phyloP scores from a whole-genome alignment of 2,113 vertebrate species.

The Crocuta crocuta region DNA sequence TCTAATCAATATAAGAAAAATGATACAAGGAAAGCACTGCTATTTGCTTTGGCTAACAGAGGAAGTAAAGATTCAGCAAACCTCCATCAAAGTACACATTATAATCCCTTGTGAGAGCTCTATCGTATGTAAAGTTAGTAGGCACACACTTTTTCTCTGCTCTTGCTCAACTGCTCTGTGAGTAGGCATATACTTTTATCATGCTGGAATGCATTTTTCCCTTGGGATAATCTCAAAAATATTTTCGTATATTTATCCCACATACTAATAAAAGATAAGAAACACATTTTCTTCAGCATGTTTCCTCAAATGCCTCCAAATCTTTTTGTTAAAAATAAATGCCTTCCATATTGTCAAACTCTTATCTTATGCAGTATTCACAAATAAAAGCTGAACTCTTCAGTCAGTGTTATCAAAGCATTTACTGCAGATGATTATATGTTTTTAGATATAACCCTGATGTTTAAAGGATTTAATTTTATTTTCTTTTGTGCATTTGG shows the following conservation, averaged over 20 bases:
- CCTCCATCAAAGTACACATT: neutral
- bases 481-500: slow-evolving; percentile 40
- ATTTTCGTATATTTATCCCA: slow-evolving; percentile 64
- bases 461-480: neutral
- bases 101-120: slow-evolving; percentile 57
- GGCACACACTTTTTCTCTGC: slow-evolving; percentile 63
- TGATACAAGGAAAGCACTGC: neutral
- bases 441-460: slow-evolving; percentile 17
- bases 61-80: neutral
- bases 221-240: slow-evolving; percentile 69
- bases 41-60: neutral
- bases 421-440: neutral
- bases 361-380: slow-evolving; percentile 41
- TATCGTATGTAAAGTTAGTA: slow-evolving; percentile 69
- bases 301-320: slow-evolving; percentile 71
- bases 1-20: neutral
- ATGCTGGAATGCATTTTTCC: slow-evolving; percentile 72
- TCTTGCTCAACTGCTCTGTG: neutral
- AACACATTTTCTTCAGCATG: slow-evolving; percentile 50
- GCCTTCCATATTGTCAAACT: neutral
- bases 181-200: slow-evolving; percentile 69
- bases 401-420: slow-evolving; percentile 40
- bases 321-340: slow-evolving; percentile 70
- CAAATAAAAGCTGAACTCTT: neutral
- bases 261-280: slow-evolving; percentile 78